phyloP scores from a whole-genome alignment of 2,113 vertebrate species.

The Ammodytes dubius region DNA sequence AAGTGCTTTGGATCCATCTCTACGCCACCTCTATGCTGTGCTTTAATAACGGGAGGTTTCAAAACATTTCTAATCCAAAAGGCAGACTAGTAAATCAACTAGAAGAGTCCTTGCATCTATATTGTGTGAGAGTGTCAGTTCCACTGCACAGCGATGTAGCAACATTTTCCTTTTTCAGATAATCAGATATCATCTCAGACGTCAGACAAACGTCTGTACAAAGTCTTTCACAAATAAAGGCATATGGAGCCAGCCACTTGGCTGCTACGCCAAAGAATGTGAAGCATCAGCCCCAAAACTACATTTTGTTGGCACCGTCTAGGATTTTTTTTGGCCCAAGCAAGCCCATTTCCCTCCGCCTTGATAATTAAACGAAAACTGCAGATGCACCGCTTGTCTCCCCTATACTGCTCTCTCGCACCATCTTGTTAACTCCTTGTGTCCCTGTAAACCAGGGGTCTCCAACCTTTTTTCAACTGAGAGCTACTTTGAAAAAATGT shows the following conservation, averaged over 20 bases:
- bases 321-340: constrained; percentile 48
- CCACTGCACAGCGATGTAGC: background rate
- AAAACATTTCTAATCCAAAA: constrained; percentile 14
- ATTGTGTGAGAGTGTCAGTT: background rate
- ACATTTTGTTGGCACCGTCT: constrained; percentile 42
- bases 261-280: constrained; percentile 37
- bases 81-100: constrained; percentile 16
- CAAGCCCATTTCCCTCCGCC: constrained; percentile 46
- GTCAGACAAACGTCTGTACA: constrained; percentile 24
- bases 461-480: too few species aligned
- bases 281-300: constrained; percentile 10
- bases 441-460: constrained; percentile 17
- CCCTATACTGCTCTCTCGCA: constrained; percentile 14
- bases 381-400: constrained; percentile 43
- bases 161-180: constrained; percentile 5
- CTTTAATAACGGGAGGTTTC: constrained; percentile 37
- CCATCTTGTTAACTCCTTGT: constrained; percentile 44
- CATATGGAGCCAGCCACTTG: constrained; percentile 11
- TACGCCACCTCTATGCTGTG: constrained; percentile 20
- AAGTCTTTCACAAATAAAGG: constrained; percentile 32
- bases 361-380: constrained; percentile 63
- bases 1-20: constrained; percentile 35
- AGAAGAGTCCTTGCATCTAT: background rate
- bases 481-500: too few species aligned
- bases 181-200: constrained; percentile 44